Evolutionary conservation across 2,797 vertebrate species (phyloP).

Genomic region (Oreochromis grahami): DNA sequence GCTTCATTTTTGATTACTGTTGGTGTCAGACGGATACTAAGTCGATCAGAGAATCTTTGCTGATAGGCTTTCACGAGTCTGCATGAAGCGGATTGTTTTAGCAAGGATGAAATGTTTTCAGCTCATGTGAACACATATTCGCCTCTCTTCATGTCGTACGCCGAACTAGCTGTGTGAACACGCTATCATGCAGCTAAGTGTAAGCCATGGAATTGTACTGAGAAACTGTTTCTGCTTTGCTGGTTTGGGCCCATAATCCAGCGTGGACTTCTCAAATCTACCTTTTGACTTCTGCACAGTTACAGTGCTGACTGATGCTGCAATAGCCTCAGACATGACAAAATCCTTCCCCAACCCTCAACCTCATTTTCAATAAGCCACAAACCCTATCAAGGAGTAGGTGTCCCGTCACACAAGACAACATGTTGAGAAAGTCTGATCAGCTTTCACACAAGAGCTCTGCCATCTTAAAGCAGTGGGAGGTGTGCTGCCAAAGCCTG

Average conservation of each 20-base stretch:
- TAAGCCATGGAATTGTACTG: neutral
- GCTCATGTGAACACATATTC: neutral
- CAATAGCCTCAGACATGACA: neutral
- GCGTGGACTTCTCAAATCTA: neutral
- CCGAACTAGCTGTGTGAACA: neutral
- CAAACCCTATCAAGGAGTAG: neutral
- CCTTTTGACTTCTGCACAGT: neutral
- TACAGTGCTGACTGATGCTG: neutral
- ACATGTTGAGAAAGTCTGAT: conserved; percentile 24
- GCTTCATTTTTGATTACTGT: neutral
- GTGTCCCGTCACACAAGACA: conserved; percentile 15
- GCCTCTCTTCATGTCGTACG: neutral
- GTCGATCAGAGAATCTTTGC: neutral
- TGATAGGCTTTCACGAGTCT: neutral
- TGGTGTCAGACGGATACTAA: neutral
- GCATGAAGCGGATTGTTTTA: neutral
- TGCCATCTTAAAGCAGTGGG: conserved; percentile 11
- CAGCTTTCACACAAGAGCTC: conserved; percentile 15
- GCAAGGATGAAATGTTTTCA: neutral
- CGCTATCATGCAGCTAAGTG: neutral
- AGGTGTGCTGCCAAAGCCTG: conserved; percentile 14
- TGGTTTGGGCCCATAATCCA: neutral
- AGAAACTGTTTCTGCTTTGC: neutral
- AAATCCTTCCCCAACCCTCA: neutral
- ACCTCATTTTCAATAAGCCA: neutral